phyloP scores from a whole-genome alignment of 2,797 vertebrate species.

The Phaenicophaeus curvirostris region DNA sequence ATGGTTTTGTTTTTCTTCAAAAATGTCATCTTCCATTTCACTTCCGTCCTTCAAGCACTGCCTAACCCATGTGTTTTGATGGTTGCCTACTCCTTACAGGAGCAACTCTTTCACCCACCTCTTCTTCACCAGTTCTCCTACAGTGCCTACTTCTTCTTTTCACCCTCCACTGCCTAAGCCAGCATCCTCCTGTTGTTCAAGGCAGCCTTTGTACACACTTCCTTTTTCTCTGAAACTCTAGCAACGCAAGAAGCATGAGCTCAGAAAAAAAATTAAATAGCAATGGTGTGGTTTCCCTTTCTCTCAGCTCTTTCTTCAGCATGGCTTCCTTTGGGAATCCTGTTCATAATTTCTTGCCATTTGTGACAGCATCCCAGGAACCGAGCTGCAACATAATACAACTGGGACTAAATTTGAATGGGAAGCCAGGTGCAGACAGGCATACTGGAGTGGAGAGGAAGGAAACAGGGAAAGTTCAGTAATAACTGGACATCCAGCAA shows the following conservation, averaged over 20 bases:
- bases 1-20: not conserved
- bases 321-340: not conserved
- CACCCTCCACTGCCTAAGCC: slow-evolving; percentile 25
- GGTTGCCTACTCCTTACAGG: not conserved
- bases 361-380: slow-evolving; percentile 5
- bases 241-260: not conserved
- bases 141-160: slow-evolving; percentile 58
- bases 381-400: not conserved
- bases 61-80: not conserved
- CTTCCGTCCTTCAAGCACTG: not conserved
- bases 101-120: slow-evolving; percentile 7
- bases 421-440: not conserved
- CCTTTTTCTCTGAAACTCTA: slow-evolving; percentile 53
- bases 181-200: slow-evolving; percentile 23
- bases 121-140: slow-evolving; percentile 7
- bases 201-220: slow-evolving; percentile 35
- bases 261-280: not conserved
- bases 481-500: slow-evolving; percentile 20
- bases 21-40: not conserved
- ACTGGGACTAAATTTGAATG: not conserved
- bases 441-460: not conserved
- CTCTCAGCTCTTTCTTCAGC: not conserved
- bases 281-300: not conserved
- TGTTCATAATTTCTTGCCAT: slow-evolving; percentile 1
- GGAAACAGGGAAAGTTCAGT: slow-evolving; percentile 23